A percentile compares a stretch with the other conserved stretches of the same genome.
phyloP scores from a whole-genome alignment of 2,113 vertebrate genomes.

The Cephalopterus ornatus region DNA sequence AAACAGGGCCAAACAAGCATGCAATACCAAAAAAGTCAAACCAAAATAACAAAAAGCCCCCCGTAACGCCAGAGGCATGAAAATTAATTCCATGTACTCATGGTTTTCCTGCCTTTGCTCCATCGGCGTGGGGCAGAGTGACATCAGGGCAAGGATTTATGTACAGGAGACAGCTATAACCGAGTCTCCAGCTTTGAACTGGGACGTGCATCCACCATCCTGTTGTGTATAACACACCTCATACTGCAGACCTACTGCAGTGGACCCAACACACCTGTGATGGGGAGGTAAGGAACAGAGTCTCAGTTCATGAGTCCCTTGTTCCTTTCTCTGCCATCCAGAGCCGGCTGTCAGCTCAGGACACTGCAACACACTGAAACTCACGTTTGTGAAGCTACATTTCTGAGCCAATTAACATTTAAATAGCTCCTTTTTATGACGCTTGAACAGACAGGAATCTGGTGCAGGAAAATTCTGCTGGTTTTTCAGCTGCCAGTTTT shows the following conservation, averaged over 20 bases:
- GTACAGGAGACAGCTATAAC: accelerated
- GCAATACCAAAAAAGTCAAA: neutral
- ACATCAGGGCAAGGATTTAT: accelerated
- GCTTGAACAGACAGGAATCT: neutral
- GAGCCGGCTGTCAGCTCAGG: neutral
- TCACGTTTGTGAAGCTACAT: neutral
- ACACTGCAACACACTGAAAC: neutral
- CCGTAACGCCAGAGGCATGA: neutral
- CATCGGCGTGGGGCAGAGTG: neutral
- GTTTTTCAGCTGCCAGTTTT: neutral
- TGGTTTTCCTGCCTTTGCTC: neutral
- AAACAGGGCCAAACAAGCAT: neutral
- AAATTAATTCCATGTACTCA: neutral
- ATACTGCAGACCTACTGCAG: neutral
- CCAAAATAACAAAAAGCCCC: neutral
- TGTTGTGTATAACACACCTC: neutral
- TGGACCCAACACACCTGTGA: too few species aligned
- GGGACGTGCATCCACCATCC: accelerated
- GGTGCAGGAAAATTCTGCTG: neutral
- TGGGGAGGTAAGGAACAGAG: neutral
- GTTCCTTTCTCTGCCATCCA: neutral
- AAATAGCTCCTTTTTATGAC: neutral
- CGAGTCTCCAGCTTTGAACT: too few species aligned
- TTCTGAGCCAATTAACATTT: neutral
- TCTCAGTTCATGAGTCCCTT: neutral